These are phyloP conservation scores for Tiliqua scincoides DNA, from an alignment of 2,113 vertebrate genomes.

Conservation along the genomic window DNA sequence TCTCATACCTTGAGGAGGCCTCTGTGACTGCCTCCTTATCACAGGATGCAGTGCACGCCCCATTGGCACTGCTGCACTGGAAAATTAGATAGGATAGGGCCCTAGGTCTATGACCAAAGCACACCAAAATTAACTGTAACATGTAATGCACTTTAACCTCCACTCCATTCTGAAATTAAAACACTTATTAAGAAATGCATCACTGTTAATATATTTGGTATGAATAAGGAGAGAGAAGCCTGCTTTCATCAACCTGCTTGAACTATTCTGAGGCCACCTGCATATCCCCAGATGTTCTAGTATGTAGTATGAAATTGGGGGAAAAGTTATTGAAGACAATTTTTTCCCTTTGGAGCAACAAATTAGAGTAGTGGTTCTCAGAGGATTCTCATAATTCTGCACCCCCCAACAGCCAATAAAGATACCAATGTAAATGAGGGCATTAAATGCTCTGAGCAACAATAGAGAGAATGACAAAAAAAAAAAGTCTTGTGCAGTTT, in stretches of 20 bases:
- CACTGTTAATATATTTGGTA: slow-evolving; percentile 57
- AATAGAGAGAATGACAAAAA: neutral
- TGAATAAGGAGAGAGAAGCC: slow-evolving; percentile 41
- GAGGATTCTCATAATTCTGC: slow-evolving; percentile 38
- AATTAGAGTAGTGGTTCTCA: slow-evolving; percentile 45
- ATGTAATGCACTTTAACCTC: neutral
- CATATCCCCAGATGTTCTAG: slow-evolving; percentile 62
- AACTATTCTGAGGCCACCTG: slow-evolving; percentile 43
- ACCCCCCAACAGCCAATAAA: slow-evolving; percentile 46
- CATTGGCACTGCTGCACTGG: no score
- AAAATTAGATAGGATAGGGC: no score
- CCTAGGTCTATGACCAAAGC: no score
- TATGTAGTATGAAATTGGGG: slow-evolving; percentile 48
- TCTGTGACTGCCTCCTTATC: no score
- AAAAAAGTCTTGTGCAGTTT: neutral
- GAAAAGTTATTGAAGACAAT: slow-evolving; percentile 55
- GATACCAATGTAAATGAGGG: slow-evolving; percentile 37
- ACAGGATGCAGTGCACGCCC: no score
- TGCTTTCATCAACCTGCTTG: slow-evolving; percentile 54
- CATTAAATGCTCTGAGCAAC: slow-evolving; percentile 34
- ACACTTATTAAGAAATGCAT: slow-evolving; percentile 39
- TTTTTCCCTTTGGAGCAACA: slow-evolving; percentile 59
- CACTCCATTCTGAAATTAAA: slow-evolving; percentile 35
- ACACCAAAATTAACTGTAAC: no score
- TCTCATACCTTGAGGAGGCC: no score